Evolutionary conservation across 2,888 invertebrate genomes (phyloP), one percentile per base, ranked within the genome.

Genomic region (Nomada goodeniana): DNA sequence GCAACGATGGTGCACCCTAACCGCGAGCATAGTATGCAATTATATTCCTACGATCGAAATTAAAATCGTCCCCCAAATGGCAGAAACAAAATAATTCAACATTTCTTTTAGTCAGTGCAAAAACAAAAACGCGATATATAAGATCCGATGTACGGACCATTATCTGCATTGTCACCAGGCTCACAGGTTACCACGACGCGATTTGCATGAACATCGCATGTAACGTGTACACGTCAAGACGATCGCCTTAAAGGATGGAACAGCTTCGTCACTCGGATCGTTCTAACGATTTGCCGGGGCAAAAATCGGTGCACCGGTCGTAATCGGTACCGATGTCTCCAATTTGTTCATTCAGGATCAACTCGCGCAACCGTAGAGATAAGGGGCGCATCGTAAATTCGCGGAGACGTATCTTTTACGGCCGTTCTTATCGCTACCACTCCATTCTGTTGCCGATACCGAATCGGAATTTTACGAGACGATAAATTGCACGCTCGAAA

Each of bases 281-380:
- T 26, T 53, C 20, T 42, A 59, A 50, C 18, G 50, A n/a, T n/a
- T n/a, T n/a, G 55, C 23, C 29, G 53, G 15, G 42, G 42, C 65
- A 44, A 67, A 52, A 13, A 52, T 65, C 53, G 15, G n/a, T 29
- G 65, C 59, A 61, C n/a, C 57, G 64, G 23, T 20, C 42, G 65
- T 36, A 74, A 74, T 60, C 61, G 79, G 15, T 59, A 44, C 42
- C 61, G 26, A 26, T 78, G 72, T 64, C 68, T 72, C 63, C 67
- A 78, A 78, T 80, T 78, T 78, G 73, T 80, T 52, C 61, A 26
- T 47, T 53, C 9, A 13, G 11, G 15, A 23, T 70, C 63, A 29
- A 53, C 20, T 26, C n/a, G 50, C 42, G 57, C 10, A 44, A 42
- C 42, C n/a, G 44, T 3, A 29, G 72, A 47, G 11, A 72, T 52